Evolutionary conservation across 2,113 vertebrate genomes (phyloP), one percentile per base, ranked within the genome.

Genomic region (Aegithalos caudatus): DNA sequence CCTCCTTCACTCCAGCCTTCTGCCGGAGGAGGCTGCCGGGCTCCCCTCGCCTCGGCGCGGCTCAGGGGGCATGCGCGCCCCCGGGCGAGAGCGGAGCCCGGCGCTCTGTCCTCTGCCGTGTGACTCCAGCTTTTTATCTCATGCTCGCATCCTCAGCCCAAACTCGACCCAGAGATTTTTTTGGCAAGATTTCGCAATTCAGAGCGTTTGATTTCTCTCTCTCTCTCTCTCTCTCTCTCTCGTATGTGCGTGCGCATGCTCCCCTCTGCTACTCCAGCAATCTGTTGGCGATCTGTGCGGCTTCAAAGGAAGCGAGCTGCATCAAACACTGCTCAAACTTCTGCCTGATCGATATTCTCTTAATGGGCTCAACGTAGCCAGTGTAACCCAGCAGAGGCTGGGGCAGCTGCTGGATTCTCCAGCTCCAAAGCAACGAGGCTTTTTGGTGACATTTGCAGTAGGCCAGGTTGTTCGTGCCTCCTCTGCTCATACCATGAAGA

Each of bases 71-170:
- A 98, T 98, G 98, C 97, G 96, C 95, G 58, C 98, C 98, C 98
- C 95, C 73, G 56, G 98, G 98, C 96, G 53, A 88, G 80, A 98
- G 97, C 98, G 97, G 97, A 94, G 94, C 96, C 84, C 81, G 2
- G 96, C 88, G 97, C 97, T 98, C 98, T 93, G 97, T 98, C 98
- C 98, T 98, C 98, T 92, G 81, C 98, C 92, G 90, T 97, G 97
- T 97, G 98, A 98, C 98, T 98, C 97, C 97, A 98, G 98, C 98
- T 99, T 99, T 99, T 99, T 99, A 98, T 98, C 98, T 97, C 95
- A 96, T 98, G 98, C 98, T 97, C 84, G 97, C 98, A 91, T 98
- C 98, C 98, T 95, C 96, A 51, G 96, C 97, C 98, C 97, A 92
- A 96, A 98, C 97, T 96, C 97, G 74, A 96, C 97, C 93, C 95